A percentile compares a stretch with the other conserved stretches of the same genome.
phyloP scores from a whole-genome alignment of 2,888 invertebrate genomes.

The Amphipoea oculea region DNA sequence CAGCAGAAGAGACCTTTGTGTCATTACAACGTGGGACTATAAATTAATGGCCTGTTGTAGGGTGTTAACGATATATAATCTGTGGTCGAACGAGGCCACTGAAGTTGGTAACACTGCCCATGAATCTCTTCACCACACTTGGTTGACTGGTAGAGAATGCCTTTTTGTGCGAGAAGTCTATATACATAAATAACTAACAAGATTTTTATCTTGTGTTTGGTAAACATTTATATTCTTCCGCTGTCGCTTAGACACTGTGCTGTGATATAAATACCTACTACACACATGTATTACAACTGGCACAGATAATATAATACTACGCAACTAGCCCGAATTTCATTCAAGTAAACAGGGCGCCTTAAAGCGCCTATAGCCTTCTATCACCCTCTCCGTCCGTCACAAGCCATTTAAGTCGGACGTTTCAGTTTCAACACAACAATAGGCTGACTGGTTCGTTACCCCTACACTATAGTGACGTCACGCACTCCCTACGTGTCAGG shows the following conservation, averaged over 20 bases:
- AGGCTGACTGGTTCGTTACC: constrained; percentile 47
- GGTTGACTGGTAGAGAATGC: no score
- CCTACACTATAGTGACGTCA: background rate
- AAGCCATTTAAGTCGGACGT: constrained; percentile 3
- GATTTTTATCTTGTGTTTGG: no score
- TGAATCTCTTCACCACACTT: no score
- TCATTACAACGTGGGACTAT: background rate
- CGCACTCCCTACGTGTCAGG: background rate
- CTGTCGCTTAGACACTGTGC: no score
- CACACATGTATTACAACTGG: background rate
- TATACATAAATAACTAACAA: no score
- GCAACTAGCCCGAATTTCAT: background rate
- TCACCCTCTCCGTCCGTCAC: background rate
- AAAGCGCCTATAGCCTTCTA: background rate
- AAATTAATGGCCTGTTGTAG: background rate
- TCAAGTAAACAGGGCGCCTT: background rate
- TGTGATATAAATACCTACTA: background rate
- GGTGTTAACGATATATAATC: no score
- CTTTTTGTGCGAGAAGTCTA: no score
- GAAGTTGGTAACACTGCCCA: no score
- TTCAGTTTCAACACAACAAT: constrained; percentile 41
- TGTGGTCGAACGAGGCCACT: no score
- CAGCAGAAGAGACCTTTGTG: constrained; percentile 5
- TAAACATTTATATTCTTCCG: no score
- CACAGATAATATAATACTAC: no score